Evolutionary conservation across 2,888 invertebrate genomes (phyloP).

Genomic region (Arge pagana): DNA sequence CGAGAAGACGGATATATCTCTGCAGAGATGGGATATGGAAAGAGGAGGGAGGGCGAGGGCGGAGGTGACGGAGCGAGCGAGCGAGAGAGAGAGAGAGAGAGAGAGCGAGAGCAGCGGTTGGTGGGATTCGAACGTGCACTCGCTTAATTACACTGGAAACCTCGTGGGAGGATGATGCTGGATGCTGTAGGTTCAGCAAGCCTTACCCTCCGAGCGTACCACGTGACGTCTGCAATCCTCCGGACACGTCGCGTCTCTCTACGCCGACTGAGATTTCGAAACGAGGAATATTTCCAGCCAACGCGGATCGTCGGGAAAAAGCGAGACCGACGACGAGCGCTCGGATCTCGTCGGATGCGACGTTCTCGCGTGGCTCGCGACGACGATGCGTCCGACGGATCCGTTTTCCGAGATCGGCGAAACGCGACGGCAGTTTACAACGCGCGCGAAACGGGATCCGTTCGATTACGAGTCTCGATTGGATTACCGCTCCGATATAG

Average conservation of each 20-base stretch:
- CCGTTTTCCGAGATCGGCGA: too few relatives aligned
- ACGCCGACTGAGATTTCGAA: slow-evolving; percentile 50
- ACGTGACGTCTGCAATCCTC: slow-evolving; percentile 30
- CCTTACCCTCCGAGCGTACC: slow-evolving; percentile 42
- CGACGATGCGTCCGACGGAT: too few relatives aligned
- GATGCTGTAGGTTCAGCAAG: slow-evolving; percentile 53
- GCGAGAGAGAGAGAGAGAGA: neutral
- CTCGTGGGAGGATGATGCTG: slow-evolving; percentile 51
- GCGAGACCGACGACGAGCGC: too few relatives aligned
- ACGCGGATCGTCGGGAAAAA: too few relatives aligned
- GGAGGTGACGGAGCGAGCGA: slow-evolving; percentile 9
- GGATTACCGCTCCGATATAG: too few relatives aligned
- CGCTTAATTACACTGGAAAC: slow-evolving; percentile 57
- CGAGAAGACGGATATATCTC: neutral
- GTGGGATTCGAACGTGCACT: slow-evolving; percentile 51
- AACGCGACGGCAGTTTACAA: too few relatives aligned
- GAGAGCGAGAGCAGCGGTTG: neutral
- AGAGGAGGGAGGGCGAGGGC: neutral
- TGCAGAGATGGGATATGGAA: slow-evolving; percentile 1
- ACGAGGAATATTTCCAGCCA: too few relatives aligned
- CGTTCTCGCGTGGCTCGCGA: too few relatives aligned
- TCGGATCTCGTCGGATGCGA: too few relatives aligned
- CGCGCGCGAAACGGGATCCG: too few relatives aligned
- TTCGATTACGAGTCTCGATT: too few relatives aligned
- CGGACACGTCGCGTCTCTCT: slow-evolving; percentile 45